Conservation (phyloP, 2,797 vertebrate species). For the Hypotaenidia philippensis region DNA sequence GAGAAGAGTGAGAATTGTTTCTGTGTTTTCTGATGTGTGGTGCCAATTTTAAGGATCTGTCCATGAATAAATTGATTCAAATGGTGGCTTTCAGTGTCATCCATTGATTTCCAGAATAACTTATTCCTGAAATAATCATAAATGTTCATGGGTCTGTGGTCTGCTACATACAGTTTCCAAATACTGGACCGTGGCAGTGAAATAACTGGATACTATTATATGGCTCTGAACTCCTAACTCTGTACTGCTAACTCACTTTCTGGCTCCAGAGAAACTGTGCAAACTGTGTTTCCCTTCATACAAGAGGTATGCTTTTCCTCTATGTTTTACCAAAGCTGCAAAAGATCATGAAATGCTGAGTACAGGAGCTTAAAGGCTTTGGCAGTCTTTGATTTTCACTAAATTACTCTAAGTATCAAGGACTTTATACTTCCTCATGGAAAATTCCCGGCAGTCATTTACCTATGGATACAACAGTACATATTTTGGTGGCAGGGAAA, state of each 20-base stretch:
- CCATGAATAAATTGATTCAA: slow-evolving; percentile 18
- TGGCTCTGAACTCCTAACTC: background rate
- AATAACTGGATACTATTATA: background rate
- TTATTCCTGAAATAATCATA: background rate
- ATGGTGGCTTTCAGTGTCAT: background rate
- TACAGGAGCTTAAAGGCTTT: background rate
- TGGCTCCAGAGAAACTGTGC: background rate
- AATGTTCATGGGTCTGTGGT: background rate
- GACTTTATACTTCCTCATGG: background rate
- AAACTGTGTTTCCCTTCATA: background rate
- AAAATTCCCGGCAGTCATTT: background rate
- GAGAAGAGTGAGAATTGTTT: background rate
- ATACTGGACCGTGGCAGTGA: background rate
- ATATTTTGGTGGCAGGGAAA: background rate
- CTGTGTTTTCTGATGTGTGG: background rate
- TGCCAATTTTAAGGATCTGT: slow-evolving; percentile 5
- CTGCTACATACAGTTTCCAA: background rate
- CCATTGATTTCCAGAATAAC: slow-evolving; percentile 35
- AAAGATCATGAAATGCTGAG: background rate
- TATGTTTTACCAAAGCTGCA: background rate
- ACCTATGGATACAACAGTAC: background rate
- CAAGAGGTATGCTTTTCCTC: background rate
- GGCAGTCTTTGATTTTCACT: background rate
- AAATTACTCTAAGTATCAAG: background rate
- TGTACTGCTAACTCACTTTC: slow-evolving; percentile 13